Evolutionary conservation across 2,888 invertebrate genomes (phyloP), one percentile per base, ranked within the genome.

Genomic region (Nysson spinosus): DNA sequence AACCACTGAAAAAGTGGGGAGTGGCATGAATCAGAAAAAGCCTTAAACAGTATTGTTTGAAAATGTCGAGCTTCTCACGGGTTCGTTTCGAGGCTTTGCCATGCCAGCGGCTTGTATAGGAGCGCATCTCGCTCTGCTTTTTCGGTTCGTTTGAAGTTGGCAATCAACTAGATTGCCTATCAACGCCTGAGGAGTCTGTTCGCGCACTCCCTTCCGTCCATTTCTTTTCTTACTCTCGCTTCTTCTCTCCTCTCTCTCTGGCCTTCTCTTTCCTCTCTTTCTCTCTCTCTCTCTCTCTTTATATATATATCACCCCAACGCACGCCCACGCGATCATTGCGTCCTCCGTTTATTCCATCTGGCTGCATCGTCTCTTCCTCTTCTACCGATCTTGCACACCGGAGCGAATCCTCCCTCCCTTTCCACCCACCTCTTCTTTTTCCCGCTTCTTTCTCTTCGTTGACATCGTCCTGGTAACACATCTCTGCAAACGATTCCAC

Each of bases 161-260:
- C 85, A 87, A 87, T 87, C 87, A 87, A 80, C 81, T 82, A 83
- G 84, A 86, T 86, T 86, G 85, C 86, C 86, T 86, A 86, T 87
- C 85, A 85, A 85, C 84, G 79, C 82, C 78, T 73, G 79, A 77
- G 78, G 75, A 80, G 78, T 71, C 60, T 69, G 62, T 68, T 69
- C 54, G 54, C 67, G 61, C 78, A 52, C 68, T 67, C 71, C 69
- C 69, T 67, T 62, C 68, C 55, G 60, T 68, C 62, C 57, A 58
- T 34, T 37, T 52, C 32, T 58, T 57, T 63, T 72, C 66, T 70
- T 58, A 43, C 64, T 57, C 47, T 26, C 39, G 22, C 43, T 30
- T 11, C 11, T 26, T 40, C 44, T 34, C 39, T 44, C 34, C 60
- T 22, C 34, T 32, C 57, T 57, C 61, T 40, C 60, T 50, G 9